These are phyloP conservation scores for Palythoa grandis DNA, from an alignment of 92 coral and sea anemone genomes.

Conservation along the genomic window DNA sequence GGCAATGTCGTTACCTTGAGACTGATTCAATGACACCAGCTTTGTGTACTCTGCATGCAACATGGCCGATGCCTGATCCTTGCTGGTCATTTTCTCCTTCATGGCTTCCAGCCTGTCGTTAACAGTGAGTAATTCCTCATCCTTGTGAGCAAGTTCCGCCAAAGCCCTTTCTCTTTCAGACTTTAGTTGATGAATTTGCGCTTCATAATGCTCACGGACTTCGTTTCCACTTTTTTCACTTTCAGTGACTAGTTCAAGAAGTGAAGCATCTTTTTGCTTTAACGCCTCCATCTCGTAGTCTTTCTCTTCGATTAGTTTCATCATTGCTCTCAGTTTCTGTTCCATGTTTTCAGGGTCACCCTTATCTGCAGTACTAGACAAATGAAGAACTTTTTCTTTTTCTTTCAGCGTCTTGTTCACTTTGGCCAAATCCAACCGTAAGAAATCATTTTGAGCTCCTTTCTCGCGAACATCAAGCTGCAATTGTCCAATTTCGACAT, in stretches of 20 bases:
- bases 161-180: slow-evolving; percentile 77
- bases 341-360: slow-evolving; percentile 56
- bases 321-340: slow-evolving; percentile 67
- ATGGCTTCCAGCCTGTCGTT: slow-evolving; percentile 90
- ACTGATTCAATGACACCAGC: slow-evolving; percentile 87
- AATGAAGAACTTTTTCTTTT: slow-evolving; percentile 75
- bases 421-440: slow-evolving; percentile 81
- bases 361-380: slow-evolving; percentile 47
- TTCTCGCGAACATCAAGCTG: slow-evolving; percentile 88
- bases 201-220: slow-evolving; percentile 73
- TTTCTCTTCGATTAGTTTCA: slow-evolving; percentile 80
- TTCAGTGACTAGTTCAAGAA: slow-evolving; percentile 81
- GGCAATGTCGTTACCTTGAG: slow-evolving; percentile 95
- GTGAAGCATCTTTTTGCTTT: slow-evolving; percentile 88
- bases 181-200: slow-evolving; percentile 68
- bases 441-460: slow-evolving; percentile 84
- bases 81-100: slow-evolving; percentile 84
- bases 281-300: slow-evolving; percentile 93
- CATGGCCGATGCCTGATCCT: slow-evolving; percentile 89
- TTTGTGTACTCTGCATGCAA: slow-evolving; percentile 87
- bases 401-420: slow-evolving; percentile 75
- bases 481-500: slow-evolving; percentile 65
- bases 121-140: slow-evolving; percentile 73
- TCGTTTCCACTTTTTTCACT: slow-evolving; percentile 68
- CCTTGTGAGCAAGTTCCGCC: slow-evolving; percentile 80